Conservation (phyloP, 2,888 invertebrate genomes). For the Athrips mouffetella region DNA sequence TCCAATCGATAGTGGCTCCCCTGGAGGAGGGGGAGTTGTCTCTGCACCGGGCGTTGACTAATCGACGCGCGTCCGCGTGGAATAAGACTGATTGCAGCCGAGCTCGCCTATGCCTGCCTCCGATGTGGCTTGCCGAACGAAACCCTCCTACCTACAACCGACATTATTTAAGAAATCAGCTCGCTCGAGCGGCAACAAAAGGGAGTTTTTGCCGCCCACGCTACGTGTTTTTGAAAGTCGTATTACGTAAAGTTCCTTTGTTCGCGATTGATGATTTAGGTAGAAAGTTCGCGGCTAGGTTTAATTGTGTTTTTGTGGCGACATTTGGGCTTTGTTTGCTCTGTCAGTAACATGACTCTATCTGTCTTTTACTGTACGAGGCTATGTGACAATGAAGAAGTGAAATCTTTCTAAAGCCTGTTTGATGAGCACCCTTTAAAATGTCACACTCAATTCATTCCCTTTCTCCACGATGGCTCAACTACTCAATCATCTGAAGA, state of each 20-base stretch:
- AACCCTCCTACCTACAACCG: constrained; percentile 69
- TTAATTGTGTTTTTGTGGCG: constrained; percentile 13
- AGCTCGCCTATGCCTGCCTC: constrained; percentile 71
- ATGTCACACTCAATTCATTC: neutral
- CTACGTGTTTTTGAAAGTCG: constrained; percentile 57
- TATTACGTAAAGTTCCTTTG: constrained; percentile 35
- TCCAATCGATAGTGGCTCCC: constrained; percentile 63
- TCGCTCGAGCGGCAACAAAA: constrained; percentile 69
- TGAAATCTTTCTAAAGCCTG: no score
- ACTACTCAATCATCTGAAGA: neutral
- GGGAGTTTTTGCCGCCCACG: constrained; percentile 69
- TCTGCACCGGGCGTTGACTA: constrained; percentile 77
- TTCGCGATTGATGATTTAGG: constrained; percentile 15
- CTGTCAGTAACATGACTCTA: neutral
- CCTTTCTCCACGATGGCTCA: neutral
- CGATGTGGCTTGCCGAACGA: constrained; percentile 59
- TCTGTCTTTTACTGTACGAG: no score
- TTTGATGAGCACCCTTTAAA: neutral
- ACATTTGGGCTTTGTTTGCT: constrained; percentile 1
- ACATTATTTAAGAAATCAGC: constrained; percentile 78
- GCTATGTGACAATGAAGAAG: no score
- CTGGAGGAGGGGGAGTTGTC: constrained; percentile 65
- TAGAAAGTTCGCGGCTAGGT: constrained; percentile 13
- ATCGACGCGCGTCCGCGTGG: constrained; percentile 76
- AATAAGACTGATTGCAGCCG: constrained; percentile 75